Base-by-base conservation (phyloP, 1,140 invertebrate species). In the Pseudomyrmex sp. region DNA sequence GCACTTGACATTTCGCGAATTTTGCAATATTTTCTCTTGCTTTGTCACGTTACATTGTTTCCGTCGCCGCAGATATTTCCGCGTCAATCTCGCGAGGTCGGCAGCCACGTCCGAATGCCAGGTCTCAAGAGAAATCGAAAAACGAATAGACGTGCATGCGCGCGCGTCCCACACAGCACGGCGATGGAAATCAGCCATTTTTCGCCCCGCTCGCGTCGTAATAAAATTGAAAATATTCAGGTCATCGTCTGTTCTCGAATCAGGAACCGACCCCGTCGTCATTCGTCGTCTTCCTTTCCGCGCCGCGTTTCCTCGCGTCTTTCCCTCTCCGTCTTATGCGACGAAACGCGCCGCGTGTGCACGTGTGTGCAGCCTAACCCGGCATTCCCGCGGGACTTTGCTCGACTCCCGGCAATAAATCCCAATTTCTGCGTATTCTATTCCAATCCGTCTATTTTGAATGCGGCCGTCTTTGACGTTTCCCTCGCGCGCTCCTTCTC, bases 351-450 rank as follows among this genome's bases (percentile, higher is more conserved):
- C 50, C 50, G 13, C 12, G 12, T 50, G 12, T 50, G 48, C 50
- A 12, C 13, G 13, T 52, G 13, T 52, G 50, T 54, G 46, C 44
- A 72, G 76, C 26, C n/a, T n/a, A 13, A n/a, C 35, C 5, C 35
- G 48, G 7, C 48, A 63, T 74, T 70, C 76, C 73, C 70, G 35
- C 62, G 69, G 63, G 84, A 73, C 12, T 62, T 23, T 5, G 23
- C 8, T 2, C 20, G 26, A 68, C 72, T 50, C 44, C 4, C 59
- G 9, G 63, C 83, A 56, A 85, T 86, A 86, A 86, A 86, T 86
- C 59, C 75, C 85, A 85, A 85, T 82, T 82, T 82, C 76, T 26
- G 46, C 75, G 69, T 54, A 58, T 84, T 80, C 48, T 62, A 58
- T 73, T 62, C 62, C 56, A 23, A 85, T 82, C 69, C 62, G 52